Base-by-base conservation (phyloP, 2,113 vertebrate species). In the Calidris pugnax region DNA sequence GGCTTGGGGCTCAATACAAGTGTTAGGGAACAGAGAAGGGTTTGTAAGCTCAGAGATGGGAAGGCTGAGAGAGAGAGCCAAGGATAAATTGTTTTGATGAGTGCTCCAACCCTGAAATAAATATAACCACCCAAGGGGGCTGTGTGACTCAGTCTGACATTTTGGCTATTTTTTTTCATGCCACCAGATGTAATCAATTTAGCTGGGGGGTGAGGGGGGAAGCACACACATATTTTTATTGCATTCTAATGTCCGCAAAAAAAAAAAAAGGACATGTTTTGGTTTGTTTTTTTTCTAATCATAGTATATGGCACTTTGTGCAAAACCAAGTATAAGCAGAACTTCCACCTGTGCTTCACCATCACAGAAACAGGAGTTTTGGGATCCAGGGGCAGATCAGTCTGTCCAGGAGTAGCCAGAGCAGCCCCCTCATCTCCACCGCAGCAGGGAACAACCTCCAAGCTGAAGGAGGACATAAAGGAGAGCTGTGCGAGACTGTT, bases 111-210 rank as follows among this genome's bases (percentile, higher is more conserved):
- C 64, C 91, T 95, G 96, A 95, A 96, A 97, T 97, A 96, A 97
- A 95, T 97, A 93, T 92, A 97, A 97, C 84, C 90, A 96, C 96
- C 95, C 92, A 96, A 95, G 95, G 95, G 97, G 97, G 92, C 95
- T 96, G 81, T 95, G 86, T 97, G 97, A 97, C 94, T 96, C 96
- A 97, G 97, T 89, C 77, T 96, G 92, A 96, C 86, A 95, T 97
- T 97, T 95, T 95, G 89, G 81, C 77, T 87, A 91, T 95, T 93
- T 96, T 97, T 94, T 95, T 95, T 95, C 55, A 47, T 95, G 97
- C 67, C 89, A 97, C 95, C 95, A 96, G 96, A 95, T 96, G 96
- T 57, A 97, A 96, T 94, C 93, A 95, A 97, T 97, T 97, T 97
- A 95, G 87, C 47, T 86, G 78, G 89, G 69, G 85, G 84, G 59